Conservation (phyloP, 2,113 vertebrate species). For the Copsychus sechellarum region DNA sequence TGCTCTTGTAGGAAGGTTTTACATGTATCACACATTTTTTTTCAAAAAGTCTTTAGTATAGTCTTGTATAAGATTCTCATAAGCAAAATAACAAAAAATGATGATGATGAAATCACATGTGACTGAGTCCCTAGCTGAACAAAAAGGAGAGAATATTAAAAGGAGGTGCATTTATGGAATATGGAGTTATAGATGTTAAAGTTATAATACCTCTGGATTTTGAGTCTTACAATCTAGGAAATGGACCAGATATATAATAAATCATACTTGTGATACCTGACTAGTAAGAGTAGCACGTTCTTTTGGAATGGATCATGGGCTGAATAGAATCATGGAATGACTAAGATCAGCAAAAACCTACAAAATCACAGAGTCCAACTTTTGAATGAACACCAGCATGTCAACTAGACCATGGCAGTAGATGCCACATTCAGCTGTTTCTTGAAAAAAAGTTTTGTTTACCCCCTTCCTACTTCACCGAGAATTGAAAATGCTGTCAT, state of each 20-base stretch:
- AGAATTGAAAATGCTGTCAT: neutral
- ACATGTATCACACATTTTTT: neutral
- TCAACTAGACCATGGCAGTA: neutral
- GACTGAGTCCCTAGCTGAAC: neutral
- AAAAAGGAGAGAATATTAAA: neutral
- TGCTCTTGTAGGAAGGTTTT: neutral
- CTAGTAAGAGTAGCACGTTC: accelerated
- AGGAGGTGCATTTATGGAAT: neutral
- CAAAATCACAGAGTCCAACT: neutral
- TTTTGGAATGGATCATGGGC: neutral
- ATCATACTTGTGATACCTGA: neutral
- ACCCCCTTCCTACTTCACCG: neutral
- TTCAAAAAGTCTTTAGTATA: neutral
- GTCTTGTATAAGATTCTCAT: neutral
- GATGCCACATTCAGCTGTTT: neutral
- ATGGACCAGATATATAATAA: neutral
- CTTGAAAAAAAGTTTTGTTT: neutral
- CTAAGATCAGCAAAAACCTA: neutral
- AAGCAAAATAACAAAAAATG: neutral
- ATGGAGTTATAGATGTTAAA: neutral
- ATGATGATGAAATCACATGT: neutral
- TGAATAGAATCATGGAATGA: neutral
- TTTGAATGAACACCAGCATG: neutral
- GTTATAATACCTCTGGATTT: neutral
- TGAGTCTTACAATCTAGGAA: neutral